Base-by-base conservation (phyloP, 2,797 vertebrate genomes). In the Neoniphon sammara region DNA sequence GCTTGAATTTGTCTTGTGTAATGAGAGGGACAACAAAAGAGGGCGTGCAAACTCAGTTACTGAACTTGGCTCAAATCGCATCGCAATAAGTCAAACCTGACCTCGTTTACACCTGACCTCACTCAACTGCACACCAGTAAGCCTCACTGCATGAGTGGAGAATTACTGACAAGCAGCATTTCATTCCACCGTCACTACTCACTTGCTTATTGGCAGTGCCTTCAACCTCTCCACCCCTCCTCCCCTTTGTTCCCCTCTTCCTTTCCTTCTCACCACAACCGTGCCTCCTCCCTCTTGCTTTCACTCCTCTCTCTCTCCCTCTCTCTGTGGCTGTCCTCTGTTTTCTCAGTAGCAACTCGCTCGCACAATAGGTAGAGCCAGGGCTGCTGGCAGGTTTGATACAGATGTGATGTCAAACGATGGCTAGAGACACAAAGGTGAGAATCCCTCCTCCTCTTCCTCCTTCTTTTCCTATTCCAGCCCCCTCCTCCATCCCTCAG, bases 371-470 rank as follows among this genome's bases (percentile, higher is more conserved):
- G 85, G 81, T 85, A 36, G 52, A 72, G 69, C 20, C 54, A 18
- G 67, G 81, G 77, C 71, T 31, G 73, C 80, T 82, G 80, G 73
- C 76, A 83, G 78, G 50, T 78, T 81, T 83, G 80, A 90, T 83
- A 75, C 85, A 82, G 81, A 84, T 84, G 81, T 68, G 87, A 82
- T 78, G 84, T 75, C 81, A 61, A 0, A 63, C 63, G 0, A 9
- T 7, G 58, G 70, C 88, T 81, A 11, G 1, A 71, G 73, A 80
- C 82, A 2, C 81, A 58, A 49, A 72, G 53, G 69, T 64, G 83
- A 54, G 64, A 74, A 70, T 50, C 74, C 63, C 78, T 71, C 80
- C 72, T 8, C 60, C 57, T 42, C 60, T 70, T 69, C 44, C 64
- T 14, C 64, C 54, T 12, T 36, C 4, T 60, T 56, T 21, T 42